Base-by-base conservation (phyloP, 2,113 vertebrate species). In the Upupa epops region DNA sequence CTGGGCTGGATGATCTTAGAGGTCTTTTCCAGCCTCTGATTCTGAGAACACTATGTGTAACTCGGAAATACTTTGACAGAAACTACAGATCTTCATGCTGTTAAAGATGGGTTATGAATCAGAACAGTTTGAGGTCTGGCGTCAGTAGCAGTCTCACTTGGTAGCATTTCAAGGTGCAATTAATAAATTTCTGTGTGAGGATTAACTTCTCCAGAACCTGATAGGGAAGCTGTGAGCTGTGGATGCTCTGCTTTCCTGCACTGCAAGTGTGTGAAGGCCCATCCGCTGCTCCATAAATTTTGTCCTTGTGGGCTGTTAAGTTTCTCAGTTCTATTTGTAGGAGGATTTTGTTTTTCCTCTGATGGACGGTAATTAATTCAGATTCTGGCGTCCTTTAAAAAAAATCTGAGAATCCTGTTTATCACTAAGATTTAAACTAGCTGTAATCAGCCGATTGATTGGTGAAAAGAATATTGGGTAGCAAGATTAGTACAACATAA, bases 121-220 rank as follows among this genome's bases (percentile, higher is more conserved):
- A 58, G 49, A 80, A 60, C 56, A 24, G 31, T 60, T 28, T 1
- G 58, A 55, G 70, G 52, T 65, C 55, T 52, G 71, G 21, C 2
- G 0, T 81, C 70, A 82, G 7, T 54, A 72, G 63, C 13, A 11
- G 36, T 17, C 22, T 73, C 24, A 46, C 46, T 32, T 73, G 66
- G 66, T 76, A 26, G 68, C 29, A 28, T 79, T 90, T 89, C 74
- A 82, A 92, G 83, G 86, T 84, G 46, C 64, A 82, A 84, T 88
- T 69, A 90, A 86, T 89, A 84, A 40, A 79, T 84, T 91, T 42
- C 52, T 71, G 11, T 61, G 34, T 61, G 70, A 59, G 31, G 86
- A 72, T 92, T 49, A 81, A 11, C 59, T 59, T 77, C 46, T 90
- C 28, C 5, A 1, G 10, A 54, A 63, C 31, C 49, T 40, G 55